Evolutionary conservation across 2,797 vertebrate species (phyloP).

Genomic region (Margarornis squamiger): DNA sequence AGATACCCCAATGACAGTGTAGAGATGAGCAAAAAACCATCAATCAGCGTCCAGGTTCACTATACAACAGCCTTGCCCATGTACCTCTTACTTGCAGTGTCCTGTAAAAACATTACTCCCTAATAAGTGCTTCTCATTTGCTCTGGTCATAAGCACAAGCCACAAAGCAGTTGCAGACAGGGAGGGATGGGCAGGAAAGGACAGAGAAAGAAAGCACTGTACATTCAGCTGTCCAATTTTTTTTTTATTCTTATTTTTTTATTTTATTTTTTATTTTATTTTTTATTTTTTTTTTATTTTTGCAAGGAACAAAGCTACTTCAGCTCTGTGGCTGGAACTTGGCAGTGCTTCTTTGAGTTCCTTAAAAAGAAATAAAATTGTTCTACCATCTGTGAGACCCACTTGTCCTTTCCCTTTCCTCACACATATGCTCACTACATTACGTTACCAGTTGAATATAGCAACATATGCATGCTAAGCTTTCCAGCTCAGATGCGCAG

Average conservation of each 20-base stretch:
- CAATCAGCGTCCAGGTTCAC: rapidly evolving
- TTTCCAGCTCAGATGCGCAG: neutral
- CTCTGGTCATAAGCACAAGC: neutral
- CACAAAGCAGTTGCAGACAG: neutral
- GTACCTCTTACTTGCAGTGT: neutral
- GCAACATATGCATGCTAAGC: neutral
- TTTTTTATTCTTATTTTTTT: too few species aligned
- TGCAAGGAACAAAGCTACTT: neutral
- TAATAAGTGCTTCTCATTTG: neutral
- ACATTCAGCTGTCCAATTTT: neutral
- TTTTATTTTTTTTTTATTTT: neutral
- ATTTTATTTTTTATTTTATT: too few species aligned
- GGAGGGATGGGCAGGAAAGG: neutral
- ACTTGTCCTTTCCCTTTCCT: constrained; percentile 26
- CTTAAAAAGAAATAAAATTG: constrained; percentile 35
- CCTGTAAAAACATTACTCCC: neutral
- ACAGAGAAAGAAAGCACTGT: constrained; percentile 5
- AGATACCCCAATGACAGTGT: neutral
- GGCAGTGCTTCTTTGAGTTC: neutral
- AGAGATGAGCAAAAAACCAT: neutral
- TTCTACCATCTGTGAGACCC: constrained; percentile 40
- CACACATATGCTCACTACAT: neutral
- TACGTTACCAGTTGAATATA: neutral
- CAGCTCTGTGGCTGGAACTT: constrained; percentile 34
- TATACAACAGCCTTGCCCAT: neutral